Conservation (phyloP, 2,888 invertebrate species). For the Adelognathus sp. region DNA sequence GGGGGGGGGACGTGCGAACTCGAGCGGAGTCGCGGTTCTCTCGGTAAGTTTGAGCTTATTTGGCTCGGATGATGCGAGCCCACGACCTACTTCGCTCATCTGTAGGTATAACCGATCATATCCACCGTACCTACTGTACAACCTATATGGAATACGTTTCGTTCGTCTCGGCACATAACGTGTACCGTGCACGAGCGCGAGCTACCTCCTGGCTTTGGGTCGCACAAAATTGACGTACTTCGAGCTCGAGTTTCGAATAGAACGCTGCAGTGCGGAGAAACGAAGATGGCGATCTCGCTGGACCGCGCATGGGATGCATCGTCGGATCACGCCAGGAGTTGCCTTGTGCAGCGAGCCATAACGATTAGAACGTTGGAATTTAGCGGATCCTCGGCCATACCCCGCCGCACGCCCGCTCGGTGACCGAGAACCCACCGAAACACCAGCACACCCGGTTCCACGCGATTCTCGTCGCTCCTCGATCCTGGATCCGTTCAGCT, state of each 20-base stretch:
- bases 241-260: conserved; percentile 8
- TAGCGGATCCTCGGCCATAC: background rate
- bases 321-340: background rate
- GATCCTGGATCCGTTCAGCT: background rate
- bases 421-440: conserved; percentile 23
- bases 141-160: conserved; percentile 9
- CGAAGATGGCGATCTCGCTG: conserved; percentile 9
- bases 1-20: conserved; percentile 3
- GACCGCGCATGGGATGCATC: conserved; percentile 1
- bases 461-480: background rate
- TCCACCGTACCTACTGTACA: background rate
- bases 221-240: conserved; percentile 23
- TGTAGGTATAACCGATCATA: conserved; percentile 13
- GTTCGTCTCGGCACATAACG: background rate
- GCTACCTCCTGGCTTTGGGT: conserved; percentile 11
- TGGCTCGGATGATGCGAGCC: conserved; percentile 13
- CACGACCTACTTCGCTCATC: conserved; percentile 11
- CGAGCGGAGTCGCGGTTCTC: conserved; percentile 14
- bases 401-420: background rate
- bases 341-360: background rate
- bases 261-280: background rate
- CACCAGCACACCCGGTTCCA: background rate
- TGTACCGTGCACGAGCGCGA: background rate
- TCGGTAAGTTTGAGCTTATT: conserved; percentile 43
- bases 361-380: conserved; percentile 35